These are phyloP conservation scores for Dascyllus trimaculatus DNA, from an alignment of 2,113 vertebrate genomes.

Conservation along the genomic window DNA sequence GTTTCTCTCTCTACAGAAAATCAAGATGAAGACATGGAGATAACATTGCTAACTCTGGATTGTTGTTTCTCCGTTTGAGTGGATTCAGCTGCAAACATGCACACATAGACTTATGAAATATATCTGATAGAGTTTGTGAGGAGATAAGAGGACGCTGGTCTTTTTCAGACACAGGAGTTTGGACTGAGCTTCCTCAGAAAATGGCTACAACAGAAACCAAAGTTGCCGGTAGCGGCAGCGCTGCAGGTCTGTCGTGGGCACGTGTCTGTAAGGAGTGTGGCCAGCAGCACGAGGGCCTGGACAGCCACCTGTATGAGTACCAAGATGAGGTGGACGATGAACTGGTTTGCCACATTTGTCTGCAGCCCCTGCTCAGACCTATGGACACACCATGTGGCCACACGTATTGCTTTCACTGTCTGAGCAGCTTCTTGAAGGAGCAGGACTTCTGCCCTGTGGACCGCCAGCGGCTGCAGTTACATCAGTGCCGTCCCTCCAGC, in stretches of 20 bases:
- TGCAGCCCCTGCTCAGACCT: conserved; percentile 91
- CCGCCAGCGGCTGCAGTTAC: conserved; percentile 88
- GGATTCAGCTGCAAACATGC: conserved; percentile 32
- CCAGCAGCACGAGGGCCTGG: conserved; percentile 87
- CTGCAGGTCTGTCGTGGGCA: conserved; percentile 62
- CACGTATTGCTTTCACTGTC: conserved; percentile 92
- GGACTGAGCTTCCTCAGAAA: conserved; percentile 44
- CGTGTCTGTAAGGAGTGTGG: conserved; percentile 91
- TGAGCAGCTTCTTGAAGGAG: conserved; percentile 92
- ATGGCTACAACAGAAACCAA: conserved; percentile 85
- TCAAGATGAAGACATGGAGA: conserved; percentile 70
- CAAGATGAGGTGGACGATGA: conserved; percentile 94
- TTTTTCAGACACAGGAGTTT: conserved; percentile 27
- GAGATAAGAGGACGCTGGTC: conserved; percentile 32
- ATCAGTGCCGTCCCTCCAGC: conserved; percentile 91
- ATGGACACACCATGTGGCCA: conserved; percentile 96
- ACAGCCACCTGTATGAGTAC: conserved; percentile 94
- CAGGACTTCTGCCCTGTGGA: conserved; percentile 94
- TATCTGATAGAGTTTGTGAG: conserved; percentile 20
- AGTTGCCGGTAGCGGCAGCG: conserved; percentile 12
- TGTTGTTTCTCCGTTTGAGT: conserved; percentile 5
- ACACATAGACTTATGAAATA: conserved; percentile 18
- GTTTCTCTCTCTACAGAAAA: conserved; percentile 75
- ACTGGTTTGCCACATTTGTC: conserved; percentile 93
- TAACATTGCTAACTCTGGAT: conserved; percentile 33